Evolutionary conservation across 2,797 vertebrate species (phyloP).

Genomic region (Emydoidea blandingii): DNA sequence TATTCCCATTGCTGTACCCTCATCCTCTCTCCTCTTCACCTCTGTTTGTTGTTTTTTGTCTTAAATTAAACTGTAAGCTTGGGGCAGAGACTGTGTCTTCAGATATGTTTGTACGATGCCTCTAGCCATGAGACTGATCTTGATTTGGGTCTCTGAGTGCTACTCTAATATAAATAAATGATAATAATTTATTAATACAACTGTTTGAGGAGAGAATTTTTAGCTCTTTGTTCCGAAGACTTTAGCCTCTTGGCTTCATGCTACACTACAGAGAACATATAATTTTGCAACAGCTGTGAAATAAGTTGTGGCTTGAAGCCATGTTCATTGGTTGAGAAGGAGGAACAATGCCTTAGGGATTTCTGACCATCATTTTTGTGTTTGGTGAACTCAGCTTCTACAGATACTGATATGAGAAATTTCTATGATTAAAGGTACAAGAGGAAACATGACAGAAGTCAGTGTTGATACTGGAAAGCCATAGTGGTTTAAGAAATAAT

Average conservation of each 20-base stretch:
- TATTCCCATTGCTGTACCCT: not conserved
- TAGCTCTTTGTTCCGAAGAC: not conserved
- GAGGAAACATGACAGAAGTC: constrained; percentile 39
- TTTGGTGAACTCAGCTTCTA: constrained; percentile 56
- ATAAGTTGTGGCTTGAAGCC: constrained; percentile 41
- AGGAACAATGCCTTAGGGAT: constrained; percentile 13
- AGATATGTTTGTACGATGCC: not conserved
- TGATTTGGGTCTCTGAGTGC: not conserved
- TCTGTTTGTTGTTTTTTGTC: not conserved
- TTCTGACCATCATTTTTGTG: constrained; percentile 41
- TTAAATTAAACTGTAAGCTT: too few relatives aligned
- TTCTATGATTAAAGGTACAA: constrained; percentile 43
- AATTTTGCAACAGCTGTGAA: constrained; percentile 40
- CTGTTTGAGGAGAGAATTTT: not conserved
- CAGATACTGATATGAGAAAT: constrained; percentile 18
- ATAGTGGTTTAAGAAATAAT: constrained; percentile 10
- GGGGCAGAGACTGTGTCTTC: not conserved
- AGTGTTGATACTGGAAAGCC: not conserved
- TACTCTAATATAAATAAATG: not conserved
- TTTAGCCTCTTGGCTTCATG: constrained; percentile 13
- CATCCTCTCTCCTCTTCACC: not conserved
- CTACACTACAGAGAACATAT: not conserved
- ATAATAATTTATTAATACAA: not conserved
- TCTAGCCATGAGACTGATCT: not conserved
- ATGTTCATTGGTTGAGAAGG: constrained; percentile 19